Conservation (phyloP, 2,113 vertebrate species). For the Nothobranchius furzeri region DNA sequence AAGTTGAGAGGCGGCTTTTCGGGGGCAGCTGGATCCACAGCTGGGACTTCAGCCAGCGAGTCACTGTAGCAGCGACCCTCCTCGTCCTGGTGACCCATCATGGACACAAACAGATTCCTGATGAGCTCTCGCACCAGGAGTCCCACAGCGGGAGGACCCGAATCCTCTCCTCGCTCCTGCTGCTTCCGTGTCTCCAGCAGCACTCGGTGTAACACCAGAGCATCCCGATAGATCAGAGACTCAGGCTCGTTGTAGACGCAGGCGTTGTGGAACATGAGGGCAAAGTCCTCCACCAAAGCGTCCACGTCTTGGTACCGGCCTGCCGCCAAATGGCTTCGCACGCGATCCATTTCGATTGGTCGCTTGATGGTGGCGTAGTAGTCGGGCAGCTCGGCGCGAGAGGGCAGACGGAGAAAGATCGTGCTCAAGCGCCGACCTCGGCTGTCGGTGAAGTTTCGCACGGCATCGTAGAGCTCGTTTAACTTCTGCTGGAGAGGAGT, state of each 20-base stretch:
- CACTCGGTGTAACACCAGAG: slow-evolving; percentile 93
- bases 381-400: slow-evolving; percentile 94
- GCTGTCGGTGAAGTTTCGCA: slow-evolving; percentile 96
- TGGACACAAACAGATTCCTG: slow-evolving; percentile 95
- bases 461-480: slow-evolving; percentile 95
- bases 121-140: slow-evolving; percentile 93
- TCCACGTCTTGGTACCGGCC: slow-evolving; percentile 98
- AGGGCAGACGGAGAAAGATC: slow-evolving; percentile 94
- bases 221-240: slow-evolving; percentile 97
- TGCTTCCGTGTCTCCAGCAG: slow-evolving; percentile 91
- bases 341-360: slow-evolving; percentile 96
- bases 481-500: slow-evolving; percentile 96
- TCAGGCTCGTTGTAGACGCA: slow-evolving; percentile 98
- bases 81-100: slow-evolving; percentile 97
- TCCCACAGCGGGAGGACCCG: slow-evolving; percentile 85
- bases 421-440: slow-evolving; percentile 92
- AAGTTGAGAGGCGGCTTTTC: slow-evolving; percentile 90
- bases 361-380: slow-evolving; percentile 98
- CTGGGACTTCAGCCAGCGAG: slow-evolving; percentile 95
- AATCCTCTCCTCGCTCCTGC: slow-evolving; percentile 92
- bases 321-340: slow-evolving; percentile 93
- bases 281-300: slow-evolving; percentile 94
- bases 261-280: slow-evolving; percentile 98
- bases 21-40: slow-evolving; percentile 87
- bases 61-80: slow-evolving; percentile 98